Evolutionary conservation across 2,797 vertebrate species (phyloP), one percentile per base, ranked within the genome.

Genomic region (Numenius phaeopus): DNA sequence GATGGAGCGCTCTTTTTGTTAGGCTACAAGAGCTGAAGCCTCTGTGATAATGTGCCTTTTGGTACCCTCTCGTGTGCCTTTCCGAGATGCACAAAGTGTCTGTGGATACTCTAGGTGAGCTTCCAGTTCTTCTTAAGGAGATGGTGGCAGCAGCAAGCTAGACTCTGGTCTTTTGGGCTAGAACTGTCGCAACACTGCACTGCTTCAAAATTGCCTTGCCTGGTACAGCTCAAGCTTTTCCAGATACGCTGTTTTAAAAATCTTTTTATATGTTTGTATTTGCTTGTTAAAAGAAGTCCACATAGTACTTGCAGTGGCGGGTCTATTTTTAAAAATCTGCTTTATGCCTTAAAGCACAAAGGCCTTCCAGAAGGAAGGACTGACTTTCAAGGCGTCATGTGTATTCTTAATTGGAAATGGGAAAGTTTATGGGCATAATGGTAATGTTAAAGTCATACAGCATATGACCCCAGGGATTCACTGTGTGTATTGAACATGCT

Each of bases 251-350:
- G 14, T 87, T 69, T 64, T 57, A 47, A 86, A 89, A 82, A 52
- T 62, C 83, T 77, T 72, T 94, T 89, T 66, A 24, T 90, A 11
- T 62, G 70, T 94, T 94, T 87, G 46, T 83, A 64, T 93, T 90
- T 96, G 93, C 96, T 97, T 34, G n/a, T 91, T 94, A 90, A 98
- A 97, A 97, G 94, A 93, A 97, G 86, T 85, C 89, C 83, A 94
- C 91, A 95, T 91, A 34, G 92, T 96, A 44, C 91, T 95, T 95
- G 94, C 88, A 96, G 95, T 95, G 88, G 87, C 59, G 89, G 59
- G 37, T 86, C 10, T 61, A 4, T 65, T 95, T 94, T 65, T 75
- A 44, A 73, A 96, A 90, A 54, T 89, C 91, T 57, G 42, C 70
- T 94, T 83, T 71, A 47, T 73, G 21, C 42, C 2, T 19, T 89